Conservation (phyloP, 1,140 invertebrate genomes). For the Aphis craccivora region DNA sequence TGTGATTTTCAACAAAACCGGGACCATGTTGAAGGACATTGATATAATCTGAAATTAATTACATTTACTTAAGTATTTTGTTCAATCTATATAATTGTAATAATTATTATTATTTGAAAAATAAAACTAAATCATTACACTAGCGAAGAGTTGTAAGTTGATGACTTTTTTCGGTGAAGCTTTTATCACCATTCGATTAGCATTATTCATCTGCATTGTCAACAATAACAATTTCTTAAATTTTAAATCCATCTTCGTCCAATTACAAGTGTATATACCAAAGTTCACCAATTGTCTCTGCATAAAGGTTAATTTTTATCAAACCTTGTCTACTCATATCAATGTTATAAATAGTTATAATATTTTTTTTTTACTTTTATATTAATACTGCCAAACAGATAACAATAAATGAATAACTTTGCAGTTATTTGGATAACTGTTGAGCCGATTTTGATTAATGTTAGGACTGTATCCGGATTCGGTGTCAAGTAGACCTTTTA, state of each 20-base stretch:
- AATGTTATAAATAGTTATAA: background rate
- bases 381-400: background rate
- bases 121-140: too few species aligned
- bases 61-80: too few species aligned
- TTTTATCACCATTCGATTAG: background rate
- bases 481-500: too few species aligned
- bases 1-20: too few species aligned
- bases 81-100: too few species aligned
- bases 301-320: background rate
- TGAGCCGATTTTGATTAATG: background rate
- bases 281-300: background rate
- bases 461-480: background rate
- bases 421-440: background rate
- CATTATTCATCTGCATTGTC: too few species aligned
- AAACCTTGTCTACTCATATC: background rate
- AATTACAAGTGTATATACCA: background rate
- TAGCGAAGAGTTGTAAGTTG: background rate
- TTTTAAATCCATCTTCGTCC: background rate
- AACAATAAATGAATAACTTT: background rate
- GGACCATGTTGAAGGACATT: too few species aligned
- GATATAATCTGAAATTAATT: too few species aligned
- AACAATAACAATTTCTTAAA: constrained; percentile 19
- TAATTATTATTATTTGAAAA: too few species aligned
- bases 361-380: background rate
- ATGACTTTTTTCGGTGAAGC: background rate